Evolutionary conservation across 2,888 invertebrate genomes (phyloP).

Genomic region (Laspeyria flexula): DNA sequence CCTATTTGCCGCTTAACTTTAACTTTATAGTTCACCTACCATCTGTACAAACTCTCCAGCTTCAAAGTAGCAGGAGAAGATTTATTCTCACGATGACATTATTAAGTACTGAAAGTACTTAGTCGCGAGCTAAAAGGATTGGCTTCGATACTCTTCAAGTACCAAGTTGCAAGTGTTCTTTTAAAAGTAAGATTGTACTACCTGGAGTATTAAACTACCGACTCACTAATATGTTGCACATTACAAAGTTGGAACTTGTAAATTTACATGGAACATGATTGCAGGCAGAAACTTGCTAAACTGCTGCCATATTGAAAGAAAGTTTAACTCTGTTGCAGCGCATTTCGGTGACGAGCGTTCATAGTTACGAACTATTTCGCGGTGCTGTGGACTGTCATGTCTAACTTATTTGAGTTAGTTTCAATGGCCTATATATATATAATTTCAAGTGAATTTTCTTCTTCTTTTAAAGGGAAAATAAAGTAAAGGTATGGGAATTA

Average conservation of each 20-base stretch:
- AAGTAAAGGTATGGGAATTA: no score
- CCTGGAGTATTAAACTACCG: slow-evolving; percentile 31
- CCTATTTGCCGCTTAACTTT: no score
- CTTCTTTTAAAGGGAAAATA: neutral
- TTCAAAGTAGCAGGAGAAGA: slow-evolving; percentile 12
- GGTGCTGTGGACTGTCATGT: slow-evolving; percentile 26
- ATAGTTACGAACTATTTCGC: slow-evolving; percentile 23
- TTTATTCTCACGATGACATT: slow-evolving; percentile 26
- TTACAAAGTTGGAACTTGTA: slow-evolving; percentile 54
- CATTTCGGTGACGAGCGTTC: slow-evolving; percentile 45
- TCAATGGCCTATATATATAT: neutral
- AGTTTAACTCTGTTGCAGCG: slow-evolving; percentile 45
- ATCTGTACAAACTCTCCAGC: neutral
- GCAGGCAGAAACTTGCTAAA: slow-evolving; percentile 53
- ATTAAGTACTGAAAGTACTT: slow-evolving; percentile 33
- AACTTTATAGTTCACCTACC: neutral
- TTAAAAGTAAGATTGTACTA: slow-evolving; percentile 28
- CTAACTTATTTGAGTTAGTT: slow-evolving; percentile 17
- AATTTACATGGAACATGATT: slow-evolving; percentile 63
- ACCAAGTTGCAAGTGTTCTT: no score
- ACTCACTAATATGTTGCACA: slow-evolving; percentile 47
- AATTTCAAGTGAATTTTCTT: neutral
- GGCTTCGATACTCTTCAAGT: slow-evolving; percentile 25
- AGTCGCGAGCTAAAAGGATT: slow-evolving; percentile 39
- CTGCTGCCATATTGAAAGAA: slow-evolving; percentile 59